Evolutionary conservation across 2,888 invertebrate species (phyloP), one percentile per base, ranked within the genome.

Genomic region (Hofmannophila pseudospretella): DNA sequence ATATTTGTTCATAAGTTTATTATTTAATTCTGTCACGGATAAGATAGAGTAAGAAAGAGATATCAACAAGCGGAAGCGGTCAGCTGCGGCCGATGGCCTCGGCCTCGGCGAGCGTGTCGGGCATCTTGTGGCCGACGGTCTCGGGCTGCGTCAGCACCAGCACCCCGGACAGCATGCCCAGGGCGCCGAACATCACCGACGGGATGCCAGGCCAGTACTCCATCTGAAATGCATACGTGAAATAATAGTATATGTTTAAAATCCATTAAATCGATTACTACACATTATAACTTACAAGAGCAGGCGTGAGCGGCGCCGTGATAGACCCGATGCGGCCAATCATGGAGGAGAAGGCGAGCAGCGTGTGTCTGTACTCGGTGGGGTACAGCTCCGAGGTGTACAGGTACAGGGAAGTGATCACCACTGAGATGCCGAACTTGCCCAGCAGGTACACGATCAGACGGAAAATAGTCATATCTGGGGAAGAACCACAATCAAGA

Each of bases 331-430:
- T 71, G 13, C 92, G 82, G 0, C 93, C 93, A 38, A 92, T 82
- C 91, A 92, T 92, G 8, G 92, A 92, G 50, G 92, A 92, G 50
- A 91, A 87, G 2, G 90, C 91, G 16, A 93, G 84, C 42, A 92
- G 72, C 27, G 89, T 90, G 67, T 93, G 92, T 0, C 93, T 82
- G 44, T 91, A 84, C 58, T 89, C 88, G 11, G 93, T 93, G 1
- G 93, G 93, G 64, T 92, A 93, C 57, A 93, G 84, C 74, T 93
- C 93, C 2, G 92, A 89, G 0, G 93, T 91, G 58, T 85, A 91
- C 51, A 92, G 81, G 65, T 92, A 92, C 44, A 92, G 63, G 0
- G 90, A 88, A 30, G 90, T 89, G 61, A 92, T 90, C 32, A 91
- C 89, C 41, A 89, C 79, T 0, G 91, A 89, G 31, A 91, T 92